These are phyloP conservation scores for Lepidiolamprologus cunningtoni DNA, from an alignment of 2,113 vertebrate genomes.

Conservation along the genomic window DNA sequence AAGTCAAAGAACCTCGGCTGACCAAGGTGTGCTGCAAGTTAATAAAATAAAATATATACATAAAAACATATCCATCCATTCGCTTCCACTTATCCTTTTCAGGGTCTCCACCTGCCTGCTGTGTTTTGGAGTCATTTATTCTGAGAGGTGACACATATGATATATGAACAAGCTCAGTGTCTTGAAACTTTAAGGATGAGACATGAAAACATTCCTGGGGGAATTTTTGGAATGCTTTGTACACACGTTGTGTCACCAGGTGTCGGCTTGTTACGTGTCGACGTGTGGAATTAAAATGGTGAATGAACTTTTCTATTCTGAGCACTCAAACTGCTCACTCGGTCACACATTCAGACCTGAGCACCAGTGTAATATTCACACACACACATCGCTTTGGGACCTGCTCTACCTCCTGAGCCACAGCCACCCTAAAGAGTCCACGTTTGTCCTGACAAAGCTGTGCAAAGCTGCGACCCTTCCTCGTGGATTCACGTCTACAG, in stretches of 20 bases:
- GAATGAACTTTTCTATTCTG: not conserved
- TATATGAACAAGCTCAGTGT: not conserved
- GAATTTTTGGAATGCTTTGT: not conserved
- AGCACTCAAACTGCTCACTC: not conserved
- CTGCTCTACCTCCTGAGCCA: not conserved
- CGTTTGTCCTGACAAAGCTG: not conserved
- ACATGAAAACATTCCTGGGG: not conserved
- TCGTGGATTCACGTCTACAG: rapidly evolving
- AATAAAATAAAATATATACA: not conserved
- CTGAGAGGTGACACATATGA: not conserved
- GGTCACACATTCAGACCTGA: not conserved
- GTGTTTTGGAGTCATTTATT: not conserved
- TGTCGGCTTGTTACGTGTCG: not conserved
- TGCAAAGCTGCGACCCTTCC: rapidly evolving
- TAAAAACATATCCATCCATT: not conserved
- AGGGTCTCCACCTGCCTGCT: not conserved
- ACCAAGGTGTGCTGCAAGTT: not conserved
- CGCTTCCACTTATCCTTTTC: rapidly evolving
- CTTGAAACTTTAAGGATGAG: not conserved
- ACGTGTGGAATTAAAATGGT: not conserved
- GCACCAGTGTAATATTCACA: not conserved
- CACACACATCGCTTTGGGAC: not conserved
- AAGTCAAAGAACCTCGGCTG: not conserved
- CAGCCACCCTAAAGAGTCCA: not conserved
- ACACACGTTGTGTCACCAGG: not conserved